These are phyloP conservation scores for Poecilia gillii DNA, from an alignment of 2,797 vertebrate species.

Conservation along the genomic window DNA sequence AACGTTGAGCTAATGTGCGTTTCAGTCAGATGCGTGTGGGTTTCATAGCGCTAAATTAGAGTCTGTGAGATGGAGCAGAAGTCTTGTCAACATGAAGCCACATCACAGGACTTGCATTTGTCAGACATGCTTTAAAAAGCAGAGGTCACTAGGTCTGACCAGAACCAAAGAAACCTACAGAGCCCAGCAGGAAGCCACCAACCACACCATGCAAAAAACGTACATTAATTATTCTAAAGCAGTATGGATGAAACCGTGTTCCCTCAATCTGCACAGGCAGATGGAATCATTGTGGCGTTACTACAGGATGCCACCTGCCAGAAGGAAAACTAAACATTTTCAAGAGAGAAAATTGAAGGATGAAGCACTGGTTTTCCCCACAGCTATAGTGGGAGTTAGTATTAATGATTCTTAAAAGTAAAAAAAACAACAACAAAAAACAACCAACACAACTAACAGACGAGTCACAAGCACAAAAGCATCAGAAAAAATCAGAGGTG, in stretches of 20 bases:
- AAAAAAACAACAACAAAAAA: neutral
- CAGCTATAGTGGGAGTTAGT: neutral
- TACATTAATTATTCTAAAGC: constrained; percentile 3
- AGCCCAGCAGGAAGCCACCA: constrained; percentile 28
- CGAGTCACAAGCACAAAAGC: neutral
- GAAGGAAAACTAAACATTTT: neutral
- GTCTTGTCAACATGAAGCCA: constrained; percentile 74
- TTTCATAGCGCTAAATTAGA: constrained; percentile 67
- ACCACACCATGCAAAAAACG: neutral
- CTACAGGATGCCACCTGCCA: neutral
- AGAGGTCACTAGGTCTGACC: constrained; percentile 37
- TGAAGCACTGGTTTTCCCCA: neutral
- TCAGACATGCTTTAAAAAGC: constrained; percentile 75
- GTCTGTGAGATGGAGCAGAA: constrained; percentile 60
- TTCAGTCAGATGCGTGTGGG: constrained; percentile 27
- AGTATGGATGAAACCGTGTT: neutral
- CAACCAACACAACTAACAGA: neutral
- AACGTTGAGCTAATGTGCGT: constrained; percentile 32
- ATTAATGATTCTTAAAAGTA: neutral
- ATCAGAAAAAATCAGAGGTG: neutral
- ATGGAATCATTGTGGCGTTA: neutral
- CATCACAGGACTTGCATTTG: constrained; percentile 72
- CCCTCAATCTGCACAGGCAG: neutral
- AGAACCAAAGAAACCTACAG: constrained; percentile 20
- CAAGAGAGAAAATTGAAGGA: neutral